Percentiles rank a stretch among this genome's conserved stretches.
phyloP scores from a whole-genome alignment of 2,113 vertebrate genomes.

The Nothocercus julius region DNA sequence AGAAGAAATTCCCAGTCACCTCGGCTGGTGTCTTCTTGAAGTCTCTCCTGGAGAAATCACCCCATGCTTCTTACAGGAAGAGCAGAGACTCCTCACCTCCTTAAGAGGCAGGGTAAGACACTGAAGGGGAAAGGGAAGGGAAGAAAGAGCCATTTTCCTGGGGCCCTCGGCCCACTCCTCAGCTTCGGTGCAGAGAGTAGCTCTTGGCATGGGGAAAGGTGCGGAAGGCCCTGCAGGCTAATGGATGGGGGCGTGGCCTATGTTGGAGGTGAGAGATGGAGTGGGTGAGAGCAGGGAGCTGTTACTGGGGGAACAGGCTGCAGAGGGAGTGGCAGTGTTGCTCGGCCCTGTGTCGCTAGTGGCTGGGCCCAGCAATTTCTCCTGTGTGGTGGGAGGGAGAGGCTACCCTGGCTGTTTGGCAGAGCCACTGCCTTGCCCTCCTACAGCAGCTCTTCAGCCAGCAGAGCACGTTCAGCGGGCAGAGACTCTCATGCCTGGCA shows the following conservation, averaged over 20 bases:
- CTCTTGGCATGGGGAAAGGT: neutral
- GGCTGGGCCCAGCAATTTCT: neutral
- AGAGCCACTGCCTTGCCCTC: conserved; percentile 46
- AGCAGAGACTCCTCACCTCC: neutral
- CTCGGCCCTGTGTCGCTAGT: too few relatives aligned
- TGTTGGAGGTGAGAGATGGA: too few relatives aligned
- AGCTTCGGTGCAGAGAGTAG: neutral
- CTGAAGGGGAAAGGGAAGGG: too few relatives aligned
- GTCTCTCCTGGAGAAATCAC: conserved; percentile 18
- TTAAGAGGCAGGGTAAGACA: conserved; percentile 26
- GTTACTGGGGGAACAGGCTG: neutral
- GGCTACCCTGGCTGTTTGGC: conserved; percentile 35
- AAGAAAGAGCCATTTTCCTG: neutral
- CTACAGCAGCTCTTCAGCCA: conserved; percentile 53
- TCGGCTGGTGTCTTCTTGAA: neutral
- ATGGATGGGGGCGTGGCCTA: neutral
- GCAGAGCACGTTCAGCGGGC: neutral
- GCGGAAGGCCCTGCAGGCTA: neutral
- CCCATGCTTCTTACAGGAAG: neutral
- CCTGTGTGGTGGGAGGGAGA: conserved; percentile 33
- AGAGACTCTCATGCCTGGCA: conserved; percentile 1
- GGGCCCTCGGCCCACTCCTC: too few relatives aligned
- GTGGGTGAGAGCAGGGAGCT: neutral
- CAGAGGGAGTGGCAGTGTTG: neutral
- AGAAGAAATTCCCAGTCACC: conserved; percentile 1